Base-by-base conservation (phyloP, 2,797 vertebrate genomes). In the Petrocephalus schoutedeni region DNA sequence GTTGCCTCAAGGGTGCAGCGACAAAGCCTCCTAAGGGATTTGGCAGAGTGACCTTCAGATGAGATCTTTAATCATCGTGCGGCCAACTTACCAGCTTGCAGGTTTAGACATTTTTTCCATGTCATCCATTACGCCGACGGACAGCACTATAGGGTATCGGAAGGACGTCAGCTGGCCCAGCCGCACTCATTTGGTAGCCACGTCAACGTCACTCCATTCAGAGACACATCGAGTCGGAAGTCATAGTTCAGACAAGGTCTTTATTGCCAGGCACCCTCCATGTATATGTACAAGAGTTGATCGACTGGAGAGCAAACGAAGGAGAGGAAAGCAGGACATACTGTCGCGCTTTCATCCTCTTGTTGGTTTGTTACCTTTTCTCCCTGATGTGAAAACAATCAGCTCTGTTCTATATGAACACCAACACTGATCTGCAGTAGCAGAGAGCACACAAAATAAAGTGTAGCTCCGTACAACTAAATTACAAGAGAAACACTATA, bases 181-280 rank as follows among this genome's bases (percentile, higher is more conserved):
- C 1, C 36, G 7, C 19, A 2, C 41, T 80, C 74, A 3, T 45
- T 49, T 77, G 41, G 74, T n/a, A 49, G 41, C 58, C 59, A 64
- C 9, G 28, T 86, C 1, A 56, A 54, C 5, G 23, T 36, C 45
- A 41, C n/a, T 51, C 23, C 45, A 64, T 21, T 86, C 59, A 45
- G 21, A 67, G 16, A 64, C 36, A 86, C 32, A 86, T n/a, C 10
- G n/a, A 86, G 41, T 45, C 58, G 2, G 57, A 51, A 21, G 36
- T 51, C 9, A 8, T 86, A 45, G 59, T 86, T 86, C 16, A 88
- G 59, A 85, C 87, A 86, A 71, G 87, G 83, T 88, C 4, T 71
- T 88, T 88, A 85, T 88, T 88, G 61, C 83, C 49, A 82, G 64
- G 19, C 67, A 6, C 32, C 28, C 51, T 88, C 61, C 49, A 88